Evolutionary conservation across 2,797 vertebrate genomes (phyloP).

Genomic region (Scolopax rusticola): DNA sequence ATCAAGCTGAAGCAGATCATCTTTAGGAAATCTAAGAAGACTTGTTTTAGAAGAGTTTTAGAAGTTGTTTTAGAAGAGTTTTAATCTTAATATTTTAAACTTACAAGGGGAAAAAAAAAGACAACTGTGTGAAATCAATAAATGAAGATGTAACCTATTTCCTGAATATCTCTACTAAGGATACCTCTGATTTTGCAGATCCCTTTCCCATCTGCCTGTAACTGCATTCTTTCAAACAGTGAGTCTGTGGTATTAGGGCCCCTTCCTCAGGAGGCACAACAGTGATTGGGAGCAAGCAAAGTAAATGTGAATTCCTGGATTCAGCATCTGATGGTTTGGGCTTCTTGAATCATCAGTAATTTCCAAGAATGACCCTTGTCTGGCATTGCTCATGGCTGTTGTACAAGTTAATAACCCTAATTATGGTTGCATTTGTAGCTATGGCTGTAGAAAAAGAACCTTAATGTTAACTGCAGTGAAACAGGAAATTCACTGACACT

Average conservation of each 20-base stretch:
- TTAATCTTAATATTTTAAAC: background rate
- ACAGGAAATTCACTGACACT: constrained; percentile 25
- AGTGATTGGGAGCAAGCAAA: background rate
- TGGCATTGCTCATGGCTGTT: background rate
- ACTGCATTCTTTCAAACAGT: background rate
- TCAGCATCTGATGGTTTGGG: background rate
- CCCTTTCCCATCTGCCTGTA: background rate
- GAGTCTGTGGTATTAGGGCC: background rate
- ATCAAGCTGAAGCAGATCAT: background rate
- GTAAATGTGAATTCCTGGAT: background rate
- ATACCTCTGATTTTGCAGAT: background rate
- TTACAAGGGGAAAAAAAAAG: background rate
- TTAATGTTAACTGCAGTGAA: background rate
- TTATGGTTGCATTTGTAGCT: background rate
- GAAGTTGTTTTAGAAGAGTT: background rate
- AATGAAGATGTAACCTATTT: background rate
- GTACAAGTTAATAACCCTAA: background rate
- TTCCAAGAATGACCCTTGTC: background rate
- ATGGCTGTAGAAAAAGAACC: background rate
- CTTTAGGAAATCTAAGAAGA: background rate
- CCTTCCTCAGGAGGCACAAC: background rate
- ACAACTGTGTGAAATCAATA: background rate
- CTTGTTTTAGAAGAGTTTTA: background rate
- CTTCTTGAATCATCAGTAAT: background rate
- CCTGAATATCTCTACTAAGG: background rate